Evolutionary conservation across 2,113 vertebrate genomes (phyloP).

Genomic region (Lepisosteus osseus): DNA sequence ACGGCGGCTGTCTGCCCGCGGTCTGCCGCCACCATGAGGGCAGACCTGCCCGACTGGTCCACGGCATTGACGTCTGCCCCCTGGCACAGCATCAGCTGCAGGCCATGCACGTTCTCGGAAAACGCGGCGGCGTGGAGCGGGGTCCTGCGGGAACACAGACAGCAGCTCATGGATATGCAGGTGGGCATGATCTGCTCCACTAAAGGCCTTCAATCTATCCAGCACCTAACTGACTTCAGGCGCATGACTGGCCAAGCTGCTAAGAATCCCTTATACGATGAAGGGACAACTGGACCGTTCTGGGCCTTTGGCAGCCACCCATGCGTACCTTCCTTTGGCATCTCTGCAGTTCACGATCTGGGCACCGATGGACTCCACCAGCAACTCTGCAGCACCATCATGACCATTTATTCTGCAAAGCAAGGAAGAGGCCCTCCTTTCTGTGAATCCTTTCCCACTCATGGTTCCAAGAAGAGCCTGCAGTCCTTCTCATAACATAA

Average conservation of each 20-base stretch:
- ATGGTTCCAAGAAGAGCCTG: too few species aligned
- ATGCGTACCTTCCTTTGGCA: conserved; percentile 85
- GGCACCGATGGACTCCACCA: conserved; percentile 81
- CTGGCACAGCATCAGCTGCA: conserved; percentile 86
- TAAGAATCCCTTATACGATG: background rate
- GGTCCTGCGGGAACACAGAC: conserved; percentile 61
- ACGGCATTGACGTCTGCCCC: conserved; percentile 79
- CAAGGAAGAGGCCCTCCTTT: background rate
- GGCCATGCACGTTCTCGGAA: conserved; percentile 80
- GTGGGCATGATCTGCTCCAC: too few species aligned
- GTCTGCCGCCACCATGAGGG: conserved; percentile 89
- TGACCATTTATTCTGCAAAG: conserved; percentile 83
- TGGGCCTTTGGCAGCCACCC: conserved; percentile 33
- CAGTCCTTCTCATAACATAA: too few species aligned
- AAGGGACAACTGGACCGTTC: too few species aligned
- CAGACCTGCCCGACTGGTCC: conserved; percentile 78
- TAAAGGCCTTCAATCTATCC: too few species aligned
- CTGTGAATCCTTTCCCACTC: too few species aligned
- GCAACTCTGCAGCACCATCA: conserved; percentile 82
- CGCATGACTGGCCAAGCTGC: too few species aligned
- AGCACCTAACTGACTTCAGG: too few species aligned
- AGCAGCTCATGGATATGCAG: too few species aligned
- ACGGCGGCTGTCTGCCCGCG: conserved; percentile 81
- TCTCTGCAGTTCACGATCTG: conserved; percentile 85
- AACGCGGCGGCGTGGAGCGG: conserved; percentile 92